Conservation (phyloP, 1,140 invertebrate species). For the Agrilus planipennis region DNA sequence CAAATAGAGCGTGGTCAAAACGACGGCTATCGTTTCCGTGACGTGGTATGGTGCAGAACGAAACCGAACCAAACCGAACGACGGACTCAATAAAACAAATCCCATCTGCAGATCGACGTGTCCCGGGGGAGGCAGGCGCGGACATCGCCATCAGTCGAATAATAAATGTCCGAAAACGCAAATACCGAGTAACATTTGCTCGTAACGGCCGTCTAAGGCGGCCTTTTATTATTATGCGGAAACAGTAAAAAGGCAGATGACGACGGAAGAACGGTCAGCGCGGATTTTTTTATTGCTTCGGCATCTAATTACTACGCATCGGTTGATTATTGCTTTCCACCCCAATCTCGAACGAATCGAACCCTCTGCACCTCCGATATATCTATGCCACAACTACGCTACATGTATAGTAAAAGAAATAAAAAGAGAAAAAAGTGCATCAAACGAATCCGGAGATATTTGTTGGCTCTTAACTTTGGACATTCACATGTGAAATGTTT, state of each 20-base stretch:
- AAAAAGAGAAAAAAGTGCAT: too few species aligned
- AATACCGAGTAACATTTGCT: slow-evolving; percentile 33
- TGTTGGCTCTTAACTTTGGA: too few species aligned
- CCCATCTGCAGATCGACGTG: slow-evolving; percentile 20
- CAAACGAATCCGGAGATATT: too few species aligned
- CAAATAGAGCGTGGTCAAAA: slow-evolving; percentile 31
- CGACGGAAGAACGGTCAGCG: slow-evolving; percentile 14
- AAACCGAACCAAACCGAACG: too few species aligned
- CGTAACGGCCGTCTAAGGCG: slow-evolving; percentile 27
- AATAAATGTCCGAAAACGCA: slow-evolving; percentile 34
- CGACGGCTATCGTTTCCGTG: too few species aligned
- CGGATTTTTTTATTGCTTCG: slow-evolving; percentile 17
- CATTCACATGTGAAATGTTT: too few species aligned
- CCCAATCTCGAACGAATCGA: too few species aligned
- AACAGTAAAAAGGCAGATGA: slow-evolving; percentile 34
- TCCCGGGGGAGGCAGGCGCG: slow-evolving; percentile 14
- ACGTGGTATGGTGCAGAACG: too few species aligned
- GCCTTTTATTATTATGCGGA: slow-evolving; percentile 34
- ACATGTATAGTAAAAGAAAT: too few species aligned
- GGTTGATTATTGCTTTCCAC: slow-evolving; percentile 16
- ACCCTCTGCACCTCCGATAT: neutral
- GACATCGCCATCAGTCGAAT: slow-evolving; percentile 22
- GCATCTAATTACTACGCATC: slow-evolving; percentile 30
- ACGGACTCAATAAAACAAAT: slow-evolving; percentile 28
- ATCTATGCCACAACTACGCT: too few species aligned